phyloP scores from a whole-genome alignment of 2,113 vertebrate species.

The Mirounga angustirostris region DNA sequence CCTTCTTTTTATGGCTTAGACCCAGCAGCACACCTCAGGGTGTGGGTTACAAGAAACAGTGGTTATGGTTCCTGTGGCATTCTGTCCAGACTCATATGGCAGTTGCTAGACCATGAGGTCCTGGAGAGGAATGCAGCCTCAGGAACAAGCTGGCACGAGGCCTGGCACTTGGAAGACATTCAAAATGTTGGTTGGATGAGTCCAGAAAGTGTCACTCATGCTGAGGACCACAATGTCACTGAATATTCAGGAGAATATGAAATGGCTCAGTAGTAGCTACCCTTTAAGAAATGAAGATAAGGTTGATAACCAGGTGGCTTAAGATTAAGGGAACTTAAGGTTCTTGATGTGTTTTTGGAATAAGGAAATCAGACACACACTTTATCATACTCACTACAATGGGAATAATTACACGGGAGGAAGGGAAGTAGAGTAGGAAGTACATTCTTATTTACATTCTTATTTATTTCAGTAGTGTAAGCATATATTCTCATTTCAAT shows the following conservation, averaged over 20 bases:
- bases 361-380: neutral
- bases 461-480: neutral
- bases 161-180: neutral
- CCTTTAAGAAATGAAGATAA: slow-evolving; percentile 1
- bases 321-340: neutral
- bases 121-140: neutral
- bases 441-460: neutral
- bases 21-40: fast-evolving
- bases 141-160: neutral
- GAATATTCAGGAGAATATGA: neutral
- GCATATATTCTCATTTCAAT: neutral
- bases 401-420: neutral
- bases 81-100: neutral
- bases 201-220: neutral
- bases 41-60: neutral
- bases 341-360: slow-evolving; percentile 9
- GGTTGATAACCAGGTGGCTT: neutral
- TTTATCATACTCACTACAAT: neutral
- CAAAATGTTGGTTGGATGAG: neutral
- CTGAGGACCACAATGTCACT: neutral
- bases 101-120: neutral
- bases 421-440: neutral
- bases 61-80: neutral
- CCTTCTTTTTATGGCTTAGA: neutral
- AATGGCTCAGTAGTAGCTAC: neutral